A percentile compares a stretch with the other conserved stretches of the same genome.
Evolutionary conservation across 2,888 invertebrate genomes (phyloP).

Genomic region (Drosophila algonquin): DNA sequence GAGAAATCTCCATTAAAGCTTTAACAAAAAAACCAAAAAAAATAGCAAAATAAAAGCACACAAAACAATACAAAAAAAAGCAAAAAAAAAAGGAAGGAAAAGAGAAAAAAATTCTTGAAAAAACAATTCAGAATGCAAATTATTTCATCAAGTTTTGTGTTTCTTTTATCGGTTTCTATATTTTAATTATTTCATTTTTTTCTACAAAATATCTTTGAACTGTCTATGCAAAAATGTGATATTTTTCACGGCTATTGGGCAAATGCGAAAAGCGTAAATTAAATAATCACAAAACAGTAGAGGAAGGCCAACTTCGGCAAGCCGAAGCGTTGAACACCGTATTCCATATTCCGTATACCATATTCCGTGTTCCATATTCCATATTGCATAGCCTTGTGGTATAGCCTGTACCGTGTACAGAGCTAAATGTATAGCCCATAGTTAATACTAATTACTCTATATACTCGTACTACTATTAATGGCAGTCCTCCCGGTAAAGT

Average conservation of each 20-base stretch:
- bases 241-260: slow-evolving; percentile 61
- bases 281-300: not conserved
- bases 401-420: not conserved
- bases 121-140: slow-evolving; percentile 70
- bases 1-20: slow-evolving; percentile 64
- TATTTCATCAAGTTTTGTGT: slow-evolving; percentile 45
- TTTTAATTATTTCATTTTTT: slow-evolving; percentile 18
- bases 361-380: slow-evolving; percentile 10
- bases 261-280: slow-evolving; percentile 27
- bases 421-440: not conserved
- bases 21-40: slow-evolving; percentile 69
- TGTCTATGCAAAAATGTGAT: slow-evolving; percentile 56
- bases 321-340: slow-evolving; percentile 2
- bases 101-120: slow-evolving; percentile 46
- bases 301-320: slow-evolving; percentile 10
- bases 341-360: slow-evolving; percentile 5
- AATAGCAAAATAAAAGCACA: slow-evolving; percentile 42
- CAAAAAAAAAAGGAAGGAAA: slow-evolving; percentile 34
- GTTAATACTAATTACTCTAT: too few relatives aligned
- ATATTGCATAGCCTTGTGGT: not conserved
- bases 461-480: too few relatives aligned
- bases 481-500: too few relatives aligned
- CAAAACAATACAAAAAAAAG: slow-evolving; percentile 24
- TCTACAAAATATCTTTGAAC: slow-evolving; percentile 24
- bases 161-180: slow-evolving; percentile 25